phyloP scores from a whole-genome alignment of 1,140 invertebrate species.

The Streblospio benedicti region DNA sequence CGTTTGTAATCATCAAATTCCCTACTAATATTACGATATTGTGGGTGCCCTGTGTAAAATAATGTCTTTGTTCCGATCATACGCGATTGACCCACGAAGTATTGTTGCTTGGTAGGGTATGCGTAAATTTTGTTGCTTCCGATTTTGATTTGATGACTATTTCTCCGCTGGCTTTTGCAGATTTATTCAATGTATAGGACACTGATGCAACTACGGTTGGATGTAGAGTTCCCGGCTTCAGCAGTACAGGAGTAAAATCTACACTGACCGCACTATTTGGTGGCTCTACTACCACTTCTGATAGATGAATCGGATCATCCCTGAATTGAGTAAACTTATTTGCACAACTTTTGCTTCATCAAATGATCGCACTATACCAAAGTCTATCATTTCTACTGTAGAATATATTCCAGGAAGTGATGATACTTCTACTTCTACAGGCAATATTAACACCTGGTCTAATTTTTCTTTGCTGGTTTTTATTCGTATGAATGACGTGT shows the following conservation, averaged over 20 bases:
- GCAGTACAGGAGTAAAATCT: slow-evolving; percentile 53
- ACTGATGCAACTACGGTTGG: slow-evolving; percentile 61
- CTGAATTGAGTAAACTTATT: slow-evolving; percentile 64
- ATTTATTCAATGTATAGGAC: too few species aligned
- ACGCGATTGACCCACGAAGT: slow-evolving; percentile 48
- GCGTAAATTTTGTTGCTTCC: slow-evolving; percentile 53
- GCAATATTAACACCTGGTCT: slow-evolving; percentile 57
- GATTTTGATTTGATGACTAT: too few species aligned
- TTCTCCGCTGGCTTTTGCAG: too few species aligned
- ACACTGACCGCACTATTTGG: slow-evolving; percentile 49
- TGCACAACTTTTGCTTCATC: slow-evolving; percentile 59
- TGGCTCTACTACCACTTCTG: too few species aligned
- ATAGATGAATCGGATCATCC: too few species aligned
- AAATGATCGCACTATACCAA: slow-evolving; percentile 64
- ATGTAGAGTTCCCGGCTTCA: slow-evolving; percentile 56
- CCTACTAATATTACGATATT: slow-evolving; percentile 37
- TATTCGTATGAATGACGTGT: slow-evolving; percentile 73
- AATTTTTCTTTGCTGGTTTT: slow-evolving; percentile 63
- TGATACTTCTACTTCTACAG: slow-evolving; percentile 78
- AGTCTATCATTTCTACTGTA: slow-evolving; percentile 68
- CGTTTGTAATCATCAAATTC: slow-evolving; percentile 61
- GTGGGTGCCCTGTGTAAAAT: slow-evolving; percentile 41
- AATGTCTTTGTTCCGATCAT: slow-evolving; percentile 45
- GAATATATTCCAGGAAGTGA: slow-evolving; percentile 65
- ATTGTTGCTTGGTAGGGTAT: slow-evolving; percentile 49